A percentile compares a stretch with the other conserved stretches of the same genome.
phyloP scores from a whole-genome alignment of 2,113 vertebrate species.

The Ammodytes dubius region DNA sequence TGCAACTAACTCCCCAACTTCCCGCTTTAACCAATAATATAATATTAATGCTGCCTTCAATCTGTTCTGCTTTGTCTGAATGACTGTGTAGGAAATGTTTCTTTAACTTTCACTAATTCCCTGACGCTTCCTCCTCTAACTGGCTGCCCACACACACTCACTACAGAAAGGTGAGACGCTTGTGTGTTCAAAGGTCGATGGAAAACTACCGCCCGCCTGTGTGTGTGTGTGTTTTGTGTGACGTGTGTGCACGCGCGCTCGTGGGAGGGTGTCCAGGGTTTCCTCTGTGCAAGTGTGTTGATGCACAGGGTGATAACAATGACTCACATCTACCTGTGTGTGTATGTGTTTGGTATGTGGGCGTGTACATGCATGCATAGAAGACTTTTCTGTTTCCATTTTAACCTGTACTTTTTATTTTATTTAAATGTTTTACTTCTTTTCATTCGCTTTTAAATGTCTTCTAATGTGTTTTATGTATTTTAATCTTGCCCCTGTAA shows the following conservation, averaged over 20 bases:
- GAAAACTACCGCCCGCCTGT: slow-evolving; percentile 40
- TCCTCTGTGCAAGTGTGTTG: background rate
- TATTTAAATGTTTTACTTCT: too few relatives aligned
- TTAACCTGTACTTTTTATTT: too few relatives aligned
- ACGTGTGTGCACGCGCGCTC: too few relatives aligned
- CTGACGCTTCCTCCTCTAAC: slow-evolving; percentile 45
- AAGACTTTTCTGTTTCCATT: too few relatives aligned
- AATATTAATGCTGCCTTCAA: background rate
- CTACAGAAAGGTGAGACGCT: slow-evolving; percentile 78
- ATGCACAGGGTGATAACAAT: slow-evolving; percentile 9
- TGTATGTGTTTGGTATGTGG: slow-evolving; percentile 35
- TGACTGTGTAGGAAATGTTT: slow-evolving; percentile 8
- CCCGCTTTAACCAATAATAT: background rate
- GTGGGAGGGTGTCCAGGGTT: slow-evolving; percentile 7
- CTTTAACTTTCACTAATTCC: slow-evolving; percentile 43
- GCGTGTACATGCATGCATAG: slow-evolving; percentile 52
- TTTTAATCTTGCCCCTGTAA: too few relatives aligned
- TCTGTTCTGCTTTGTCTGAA: background rate
- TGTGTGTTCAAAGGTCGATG: slow-evolving; percentile 42
- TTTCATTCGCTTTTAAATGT: too few relatives aligned
- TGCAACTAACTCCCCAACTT: too few relatives aligned
- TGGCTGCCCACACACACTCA: slow-evolving; percentile 17
- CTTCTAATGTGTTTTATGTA: too few relatives aligned
- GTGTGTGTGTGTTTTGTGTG: background rate
- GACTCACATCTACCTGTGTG: slow-evolving; percentile 38